Conservation (phyloP, 2,888 invertebrate species). For the Ptilodon capucinus region DNA sequence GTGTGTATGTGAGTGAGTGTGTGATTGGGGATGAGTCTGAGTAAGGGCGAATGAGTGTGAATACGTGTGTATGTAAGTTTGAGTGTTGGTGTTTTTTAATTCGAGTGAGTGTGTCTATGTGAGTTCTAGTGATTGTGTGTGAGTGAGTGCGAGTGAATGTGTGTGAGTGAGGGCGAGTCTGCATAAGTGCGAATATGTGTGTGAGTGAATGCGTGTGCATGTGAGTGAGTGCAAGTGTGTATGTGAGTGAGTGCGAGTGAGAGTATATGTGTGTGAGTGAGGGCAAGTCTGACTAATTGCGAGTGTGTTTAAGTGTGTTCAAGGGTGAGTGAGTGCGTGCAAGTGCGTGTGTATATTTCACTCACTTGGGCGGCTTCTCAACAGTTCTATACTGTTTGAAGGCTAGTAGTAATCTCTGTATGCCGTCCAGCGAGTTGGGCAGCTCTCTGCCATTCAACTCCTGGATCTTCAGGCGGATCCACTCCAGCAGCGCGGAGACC, state of each 20-base stretch:
- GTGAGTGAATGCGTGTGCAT: background rate
- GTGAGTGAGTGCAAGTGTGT: background rate
- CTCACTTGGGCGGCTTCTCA: conserved; percentile 98
- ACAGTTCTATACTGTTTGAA: conserved; percentile 98
- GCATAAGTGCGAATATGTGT: no score
- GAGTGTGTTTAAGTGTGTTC: no score
- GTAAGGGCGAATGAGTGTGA: background rate
- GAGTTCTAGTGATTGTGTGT: background rate
- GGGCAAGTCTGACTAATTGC: no score
- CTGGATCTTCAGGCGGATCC: conserved; percentile 94
- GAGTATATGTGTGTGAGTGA: no score
- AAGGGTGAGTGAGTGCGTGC: background rate
- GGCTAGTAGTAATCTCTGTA: conserved; percentile 92
- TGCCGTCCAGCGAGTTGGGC: conserved; percentile 97
- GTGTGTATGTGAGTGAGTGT: no score
- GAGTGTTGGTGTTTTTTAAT: no score
- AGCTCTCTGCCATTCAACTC: conserved; percentile 93
- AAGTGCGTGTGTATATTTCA: conserved; percentile 3
- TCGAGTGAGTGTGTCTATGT: no score
- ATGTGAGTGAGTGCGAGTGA: no score
- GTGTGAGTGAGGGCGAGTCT: no score
- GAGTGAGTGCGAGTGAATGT: background rate
- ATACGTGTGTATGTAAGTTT: no score
- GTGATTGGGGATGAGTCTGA: background rate
- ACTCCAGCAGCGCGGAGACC: conserved; percentile 93